Evolutionary conservation across 2,888 invertebrate species (phyloP).

Genomic region (Coleophora flavipennella): DNA sequence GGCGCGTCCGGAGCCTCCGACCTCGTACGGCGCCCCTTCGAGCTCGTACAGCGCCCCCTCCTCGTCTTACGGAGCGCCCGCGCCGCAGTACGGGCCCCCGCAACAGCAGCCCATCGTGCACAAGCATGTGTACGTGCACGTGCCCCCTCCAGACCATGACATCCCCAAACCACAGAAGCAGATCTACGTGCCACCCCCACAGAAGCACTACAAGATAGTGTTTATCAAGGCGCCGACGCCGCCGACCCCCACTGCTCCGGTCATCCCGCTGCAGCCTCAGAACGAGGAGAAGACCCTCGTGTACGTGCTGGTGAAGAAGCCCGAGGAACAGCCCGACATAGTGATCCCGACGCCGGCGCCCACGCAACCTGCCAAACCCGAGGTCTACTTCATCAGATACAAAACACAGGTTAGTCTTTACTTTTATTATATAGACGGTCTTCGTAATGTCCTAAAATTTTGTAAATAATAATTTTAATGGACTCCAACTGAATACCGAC

Average conservation of each 20-base stretch:
- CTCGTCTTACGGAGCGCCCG: slow-evolving; percentile 65
- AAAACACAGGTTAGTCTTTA: slow-evolving; percentile 83
- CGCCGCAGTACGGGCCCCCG: slow-evolving; percentile 80
- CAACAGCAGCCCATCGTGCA: slow-evolving; percentile 84
- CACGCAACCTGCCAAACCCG: slow-evolving; percentile 90
- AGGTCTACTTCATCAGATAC: slow-evolving; percentile 93
- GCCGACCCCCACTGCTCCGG: slow-evolving; percentile 74
- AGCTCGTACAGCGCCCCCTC: slow-evolving; percentile 49
- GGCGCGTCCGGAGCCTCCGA: slow-evolving; percentile 72
- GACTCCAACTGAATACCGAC: no score
- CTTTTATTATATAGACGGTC: no score
- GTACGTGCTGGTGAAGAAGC: slow-evolving; percentile 91
- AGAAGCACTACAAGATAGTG: slow-evolving; percentile 88
- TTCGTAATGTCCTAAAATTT: no score
- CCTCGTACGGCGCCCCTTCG: slow-evolving; percentile 73
- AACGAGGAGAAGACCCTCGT: slow-evolving; percentile 92
- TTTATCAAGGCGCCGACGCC: slow-evolving; percentile 84
- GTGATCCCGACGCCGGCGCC: slow-evolving; percentile 85
- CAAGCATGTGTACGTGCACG: slow-evolving; percentile 93
- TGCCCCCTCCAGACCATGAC: slow-evolving; percentile 90
- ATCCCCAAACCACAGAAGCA: slow-evolving; percentile 76
- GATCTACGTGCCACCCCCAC: slow-evolving; percentile 72
- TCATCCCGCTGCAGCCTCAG: slow-evolving; percentile 81
- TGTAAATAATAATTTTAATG: no score
- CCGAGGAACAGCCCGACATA: slow-evolving; percentile 86